phyloP scores from a whole-genome alignment of 2,797 vertebrate genomes.

The Gymnothorax reevesii region DNA sequence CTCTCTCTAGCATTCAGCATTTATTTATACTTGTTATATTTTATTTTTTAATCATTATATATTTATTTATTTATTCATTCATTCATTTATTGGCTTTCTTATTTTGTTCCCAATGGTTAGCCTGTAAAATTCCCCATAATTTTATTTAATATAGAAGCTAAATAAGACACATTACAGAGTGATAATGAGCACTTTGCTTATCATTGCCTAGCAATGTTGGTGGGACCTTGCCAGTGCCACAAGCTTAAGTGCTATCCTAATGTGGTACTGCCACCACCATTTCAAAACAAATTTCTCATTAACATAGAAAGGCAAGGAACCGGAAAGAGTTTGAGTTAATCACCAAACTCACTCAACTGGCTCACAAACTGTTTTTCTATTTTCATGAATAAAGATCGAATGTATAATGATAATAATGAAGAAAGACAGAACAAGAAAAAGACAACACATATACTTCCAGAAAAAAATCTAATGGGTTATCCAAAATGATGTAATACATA shows the following conservation, averaged over 20 bases:
- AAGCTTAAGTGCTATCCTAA: neutral
- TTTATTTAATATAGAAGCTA: neutral
- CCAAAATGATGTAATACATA: neutral
- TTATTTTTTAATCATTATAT: too few relatives aligned
- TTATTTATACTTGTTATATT: neutral
- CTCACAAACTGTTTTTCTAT: neutral
- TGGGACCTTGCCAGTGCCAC: neutral
- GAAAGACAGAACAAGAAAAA: conserved; percentile 6
- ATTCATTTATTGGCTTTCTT: neutral
- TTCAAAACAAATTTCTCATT: conserved; percentile 10
- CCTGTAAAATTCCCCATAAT: neutral
- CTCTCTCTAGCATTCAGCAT: neutral
- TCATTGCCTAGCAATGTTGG: neutral
- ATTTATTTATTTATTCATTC: too few relatives aligned
- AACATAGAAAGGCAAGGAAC: conserved; percentile 7
- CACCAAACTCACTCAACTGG: neutral
- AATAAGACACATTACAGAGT: neutral
- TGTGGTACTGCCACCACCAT: neutral
- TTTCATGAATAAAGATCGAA: neutral
- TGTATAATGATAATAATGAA: neutral
- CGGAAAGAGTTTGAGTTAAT: neutral
- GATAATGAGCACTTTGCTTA: conserved; percentile 13
- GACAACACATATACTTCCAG: conserved; percentile 3
- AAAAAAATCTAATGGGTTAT: conserved; percentile 42
- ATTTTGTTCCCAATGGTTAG: neutral